Evolutionary conservation across 1,140 invertebrate species (phyloP).

Genomic region (Eueides isabella): DNA sequence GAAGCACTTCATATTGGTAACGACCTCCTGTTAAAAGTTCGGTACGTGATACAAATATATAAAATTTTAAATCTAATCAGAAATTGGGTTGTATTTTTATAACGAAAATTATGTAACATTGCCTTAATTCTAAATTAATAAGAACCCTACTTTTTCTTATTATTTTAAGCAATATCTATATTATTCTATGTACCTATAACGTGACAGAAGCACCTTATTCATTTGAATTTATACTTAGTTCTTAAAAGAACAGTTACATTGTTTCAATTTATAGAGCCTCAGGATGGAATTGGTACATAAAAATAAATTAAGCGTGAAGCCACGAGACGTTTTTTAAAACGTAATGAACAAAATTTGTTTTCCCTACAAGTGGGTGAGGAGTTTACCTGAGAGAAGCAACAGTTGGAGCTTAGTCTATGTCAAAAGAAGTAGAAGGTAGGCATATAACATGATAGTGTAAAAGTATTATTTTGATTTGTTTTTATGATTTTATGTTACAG

Average conservation of each 20-base stretch:
- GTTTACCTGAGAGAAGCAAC: slow-evolving; percentile 64
- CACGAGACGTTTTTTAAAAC: slow-evolving; percentile 22
- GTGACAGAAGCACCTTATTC: not conserved
- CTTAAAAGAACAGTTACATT: not conserved
- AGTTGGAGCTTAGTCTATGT: slow-evolving; percentile 53
- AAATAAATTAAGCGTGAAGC: slow-evolving; percentile 24
- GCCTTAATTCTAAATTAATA: too few relatives aligned
- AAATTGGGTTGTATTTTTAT: too few relatives aligned
- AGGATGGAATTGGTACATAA: slow-evolving; percentile 3
- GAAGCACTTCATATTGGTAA: not conserved
- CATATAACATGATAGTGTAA: too few relatives aligned
- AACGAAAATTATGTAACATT: too few relatives aligned
- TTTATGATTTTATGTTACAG: too few relatives aligned
- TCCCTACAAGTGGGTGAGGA: slow-evolving; percentile 59
- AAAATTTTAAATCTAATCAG: not conserved
- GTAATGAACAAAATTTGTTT: slow-evolving; percentile 66
- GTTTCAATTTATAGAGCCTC: not conserved
- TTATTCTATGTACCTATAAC: not conserved
- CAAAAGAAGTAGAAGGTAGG: slow-evolving; percentile 30
- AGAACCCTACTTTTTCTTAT: not conserved
- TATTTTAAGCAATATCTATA: not conserved
- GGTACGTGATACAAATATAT: not conserved
- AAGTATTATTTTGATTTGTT: too few relatives aligned
- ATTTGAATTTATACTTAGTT: not conserved
- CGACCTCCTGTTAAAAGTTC: not conserved